phyloP scores from a whole-genome alignment of 2,113 vertebrate genomes.

The Burhinus bistriatus region DNA sequence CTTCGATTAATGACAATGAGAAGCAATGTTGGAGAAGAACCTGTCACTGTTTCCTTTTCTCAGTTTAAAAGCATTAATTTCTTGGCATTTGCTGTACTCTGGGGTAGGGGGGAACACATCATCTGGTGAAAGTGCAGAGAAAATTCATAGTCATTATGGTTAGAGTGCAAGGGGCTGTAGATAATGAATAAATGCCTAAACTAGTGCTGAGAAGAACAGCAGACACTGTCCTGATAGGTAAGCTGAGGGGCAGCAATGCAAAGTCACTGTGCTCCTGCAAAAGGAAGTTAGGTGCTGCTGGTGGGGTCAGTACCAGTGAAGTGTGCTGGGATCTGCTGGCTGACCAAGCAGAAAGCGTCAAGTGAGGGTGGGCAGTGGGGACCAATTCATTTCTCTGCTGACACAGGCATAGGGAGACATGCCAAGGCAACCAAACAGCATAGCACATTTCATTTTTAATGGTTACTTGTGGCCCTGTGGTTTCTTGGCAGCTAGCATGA shows the following conservation, averaged over 20 bases:
- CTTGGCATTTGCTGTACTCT: not conserved
- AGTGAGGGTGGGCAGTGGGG: not conserved
- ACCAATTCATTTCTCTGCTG: not conserved
- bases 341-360: rapidly evolving
- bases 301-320: not conserved
- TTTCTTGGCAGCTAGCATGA: not conserved
- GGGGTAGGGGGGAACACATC: not conserved
- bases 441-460: not conserved
- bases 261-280: not conserved
- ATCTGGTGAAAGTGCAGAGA: not conserved
- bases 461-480: not conserved
- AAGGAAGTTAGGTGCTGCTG: not conserved
- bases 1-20: not conserved
- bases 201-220: not conserved
- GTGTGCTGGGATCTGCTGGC: not conserved
- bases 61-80: not conserved
- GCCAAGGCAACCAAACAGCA: not conserved
- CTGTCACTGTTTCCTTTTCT: not conserved
- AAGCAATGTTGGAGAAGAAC: not conserved
- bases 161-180: not conserved
- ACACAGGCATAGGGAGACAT: not conserved
- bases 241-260: not conserved
- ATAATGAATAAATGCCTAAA: not conserved
- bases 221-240: not conserved
- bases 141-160: not conserved